These are phyloP conservation scores for Eutolmus rufibarbis DNA, from an alignment of 2,888 invertebrate genomes.

Conservation along the genomic window DNA sequence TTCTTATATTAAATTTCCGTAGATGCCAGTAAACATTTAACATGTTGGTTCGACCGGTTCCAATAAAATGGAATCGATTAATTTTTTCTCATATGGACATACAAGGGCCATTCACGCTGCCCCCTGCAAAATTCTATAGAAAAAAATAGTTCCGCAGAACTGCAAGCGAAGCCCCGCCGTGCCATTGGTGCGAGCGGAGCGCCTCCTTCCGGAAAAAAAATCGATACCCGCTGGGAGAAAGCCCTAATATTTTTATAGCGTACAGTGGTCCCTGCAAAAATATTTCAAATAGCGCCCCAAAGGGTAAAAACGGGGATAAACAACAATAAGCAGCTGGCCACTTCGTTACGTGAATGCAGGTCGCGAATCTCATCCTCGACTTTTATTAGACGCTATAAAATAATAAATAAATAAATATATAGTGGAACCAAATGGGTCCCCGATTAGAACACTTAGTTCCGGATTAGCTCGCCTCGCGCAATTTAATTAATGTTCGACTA, in stretches of 20 bases:
- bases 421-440: neutral
- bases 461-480: neutral
- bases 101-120: neutral
- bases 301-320: neutral
- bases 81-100: constrained; percentile 8
- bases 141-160: neutral
- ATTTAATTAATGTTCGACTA: neutral
- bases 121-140: neutral
- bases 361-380: neutral
- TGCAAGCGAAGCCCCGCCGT: neutral
- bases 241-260: neutral
- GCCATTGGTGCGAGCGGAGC: neutral
- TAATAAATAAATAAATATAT: neutral
- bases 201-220: neutral
- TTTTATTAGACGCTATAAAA: neutral
- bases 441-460: neutral
- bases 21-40: constrained; percentile 22
- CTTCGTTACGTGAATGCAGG: neutral
- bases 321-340: neutral
- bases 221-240: neutral
- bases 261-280: neutral
- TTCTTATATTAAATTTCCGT: constrained; percentile 30
- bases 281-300: neutral
- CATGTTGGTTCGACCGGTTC: neutral
- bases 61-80: constrained; percentile 26